Base-by-base conservation (phyloP, 2,113 vertebrate genomes). In the Danionella cerebrum region DNA sequence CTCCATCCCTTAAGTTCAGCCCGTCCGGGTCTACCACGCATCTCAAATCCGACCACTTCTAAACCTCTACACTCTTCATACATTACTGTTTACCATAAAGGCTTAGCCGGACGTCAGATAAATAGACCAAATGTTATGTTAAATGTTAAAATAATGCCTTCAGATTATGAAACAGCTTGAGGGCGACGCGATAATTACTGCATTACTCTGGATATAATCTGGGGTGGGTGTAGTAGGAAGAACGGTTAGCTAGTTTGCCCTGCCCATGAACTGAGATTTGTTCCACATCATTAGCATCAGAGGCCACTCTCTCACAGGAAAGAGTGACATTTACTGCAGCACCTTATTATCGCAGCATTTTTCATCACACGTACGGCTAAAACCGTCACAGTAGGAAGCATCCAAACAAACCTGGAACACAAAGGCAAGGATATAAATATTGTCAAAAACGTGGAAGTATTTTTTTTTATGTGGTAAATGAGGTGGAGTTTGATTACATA, bases 201-300 rank as follows among this genome's bases (percentile, higher is more conserved):
- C 18, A 60, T 58, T 48, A 51, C 13, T 16, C 16, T 67, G n/a
- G n/a, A n/a, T 5, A 33, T 19, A 67, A 36, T 39, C 51, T 53
- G 5, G 14, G 51, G 51, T 63, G 50, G 33, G 35, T 29, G 8
- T 27, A 55, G 64, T 24, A 42, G 41, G 16, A 29, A 14, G 31
- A 42, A 44, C 6, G 59, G 33, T 65, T 62, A 64, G 59, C 16
- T 22, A 38, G 6, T 36, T 14, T 21, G 58, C 44, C 41, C 35
- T 39, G 31, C 47, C n/a, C 29, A 33, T 54, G 55, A 60, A 62
- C 48, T 48, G 18, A 67, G 55, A 66, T 39, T 58, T 24, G 47
- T 54, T 75, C 39, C 55, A 35, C 33, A 47, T 53, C 65, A 69
- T 69, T 72, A 72, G 65, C 19, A 4, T 29, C 16, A 6, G 25